phyloP scores from a whole-genome alignment of 1,140 invertebrate genomes.

The honey bee (Apis mellifera) region Amel_HAv3.1 CM009945.2:1425501-1426000 shows the following conservation, averaged over 20 bases:
- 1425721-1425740: slow-evolving; percentile 66
- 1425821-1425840: not conserved
- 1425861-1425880: not conserved
- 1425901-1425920: not conserved
- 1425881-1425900: not conserved
- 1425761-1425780: slow-evolving; percentile 49
- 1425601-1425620: slow-evolving; percentile 29
- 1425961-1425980: too few relatives aligned
- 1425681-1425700: slow-evolving; percentile 60
- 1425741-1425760: slow-evolving; percentile 63
- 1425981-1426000: too few relatives aligned
- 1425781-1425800: slow-evolving; percentile 36
- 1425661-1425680: slow-evolving; percentile 67
- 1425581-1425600: not conserved
- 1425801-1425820: not conserved
- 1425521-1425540: too few relatives aligned
- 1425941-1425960: slow-evolving; percentile 2
- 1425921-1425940: slow-evolving; percentile 8
- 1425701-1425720: slow-evolving; percentile 66
- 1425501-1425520: too few relatives aligned
- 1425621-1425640: slow-evolving; percentile 60
- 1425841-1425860: not conserved
- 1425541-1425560: too few relatives aligned
- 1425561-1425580: too few relatives aligned
- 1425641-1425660: slow-evolving; percentile 61